Evolutionary conservation across 2,113 vertebrate genomes (phyloP).

Genomic region (Passer montanus): DNA sequence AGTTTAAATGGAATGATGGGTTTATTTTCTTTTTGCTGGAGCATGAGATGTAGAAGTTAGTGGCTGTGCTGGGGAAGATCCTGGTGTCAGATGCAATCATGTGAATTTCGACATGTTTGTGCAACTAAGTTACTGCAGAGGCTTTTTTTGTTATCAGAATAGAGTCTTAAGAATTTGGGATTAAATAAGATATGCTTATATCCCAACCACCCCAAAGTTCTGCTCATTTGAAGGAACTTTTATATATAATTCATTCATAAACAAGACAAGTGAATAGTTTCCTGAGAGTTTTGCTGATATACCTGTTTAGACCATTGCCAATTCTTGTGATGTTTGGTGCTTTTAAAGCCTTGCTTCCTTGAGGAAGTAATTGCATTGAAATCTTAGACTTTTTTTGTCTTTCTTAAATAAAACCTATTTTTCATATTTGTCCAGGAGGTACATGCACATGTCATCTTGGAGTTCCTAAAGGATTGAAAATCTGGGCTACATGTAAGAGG

Average conservation of each 20-base stretch:
- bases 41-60: background rate
- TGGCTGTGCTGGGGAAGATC: background rate
- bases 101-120: background rate
- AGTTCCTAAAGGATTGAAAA: background rate
- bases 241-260: background rate
- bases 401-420: background rate
- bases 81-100: background rate
- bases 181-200: background rate
- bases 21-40: background rate
- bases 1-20: background rate
- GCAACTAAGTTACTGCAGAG: background rate
- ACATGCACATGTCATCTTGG: background rate
- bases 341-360: background rate
- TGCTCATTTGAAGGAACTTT: background rate
- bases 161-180: background rate
- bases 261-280: background rate
- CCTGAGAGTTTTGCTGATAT: background rate
- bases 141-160: slow-evolving; percentile 28
- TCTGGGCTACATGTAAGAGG: background rate
- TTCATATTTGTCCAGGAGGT: background rate
- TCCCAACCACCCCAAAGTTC: background rate
- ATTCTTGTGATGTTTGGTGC: background rate
- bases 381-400: background rate
- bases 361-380: background rate
- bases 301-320: background rate